Evolutionary conservation across 2,113 vertebrate species (phyloP).

Genomic region (Sylvia atricapilla): DNA sequence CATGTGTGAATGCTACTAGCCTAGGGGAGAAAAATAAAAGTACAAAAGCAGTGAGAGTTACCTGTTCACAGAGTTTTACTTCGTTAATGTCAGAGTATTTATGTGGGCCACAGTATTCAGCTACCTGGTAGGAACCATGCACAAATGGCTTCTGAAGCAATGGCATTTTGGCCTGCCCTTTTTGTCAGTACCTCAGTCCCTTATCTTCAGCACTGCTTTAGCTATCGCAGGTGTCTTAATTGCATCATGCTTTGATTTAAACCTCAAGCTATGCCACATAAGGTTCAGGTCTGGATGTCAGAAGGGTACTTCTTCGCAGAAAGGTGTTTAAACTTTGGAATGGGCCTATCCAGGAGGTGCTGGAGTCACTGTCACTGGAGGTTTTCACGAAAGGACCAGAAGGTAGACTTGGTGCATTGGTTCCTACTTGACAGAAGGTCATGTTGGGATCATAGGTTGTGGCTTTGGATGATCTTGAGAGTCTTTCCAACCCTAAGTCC

Average conservation of each 20-base stretch:
- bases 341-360: neutral
- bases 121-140: neutral
- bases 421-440: neutral
- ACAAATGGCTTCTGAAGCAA: neutral
- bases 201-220: neutral
- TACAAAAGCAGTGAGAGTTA: neutral
- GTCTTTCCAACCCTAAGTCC: neutral
- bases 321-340: neutral
- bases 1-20: neutral
- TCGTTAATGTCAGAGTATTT: neutral
- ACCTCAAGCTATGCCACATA: neutral
- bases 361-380: neutral
- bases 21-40: neutral
- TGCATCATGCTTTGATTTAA: neutral
- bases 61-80: neutral
- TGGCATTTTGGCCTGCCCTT: neutral
- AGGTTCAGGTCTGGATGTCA: neutral
- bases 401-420: neutral
- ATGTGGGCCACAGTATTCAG: neutral
- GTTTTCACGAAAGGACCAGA: neutral
- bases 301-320: neutral
- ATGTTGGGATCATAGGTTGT: neutral
- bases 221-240: neutral
- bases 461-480: neutral
- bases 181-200: neutral